Evolutionary conservation across 2,888 invertebrate genomes (phyloP).

Genomic region (Anthoptus insignis): DNA sequence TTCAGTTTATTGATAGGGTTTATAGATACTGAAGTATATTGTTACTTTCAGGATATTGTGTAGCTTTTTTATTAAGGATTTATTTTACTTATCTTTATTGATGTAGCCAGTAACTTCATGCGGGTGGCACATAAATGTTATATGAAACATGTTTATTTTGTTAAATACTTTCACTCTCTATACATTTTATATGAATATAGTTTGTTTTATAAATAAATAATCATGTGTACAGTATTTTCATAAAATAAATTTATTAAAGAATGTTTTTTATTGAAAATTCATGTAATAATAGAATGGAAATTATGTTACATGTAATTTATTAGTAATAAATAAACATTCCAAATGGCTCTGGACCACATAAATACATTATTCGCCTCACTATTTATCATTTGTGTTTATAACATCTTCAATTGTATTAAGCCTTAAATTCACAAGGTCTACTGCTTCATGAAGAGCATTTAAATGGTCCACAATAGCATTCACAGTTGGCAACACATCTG

Average conservation of each 20-base stretch:
- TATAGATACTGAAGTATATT: slow-evolving; percentile 6
- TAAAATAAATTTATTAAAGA: slow-evolving; percentile 2
- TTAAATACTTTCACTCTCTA: too few relatives aligned
- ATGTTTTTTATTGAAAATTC: too few relatives aligned
- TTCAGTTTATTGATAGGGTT: slow-evolving; percentile 25
- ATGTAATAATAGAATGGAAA: too few relatives aligned
- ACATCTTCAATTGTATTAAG: slow-evolving; percentile 82
- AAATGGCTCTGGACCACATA: too few relatives aligned
- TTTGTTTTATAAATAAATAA: slow-evolving; percentile 1
- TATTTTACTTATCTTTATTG: background rate
- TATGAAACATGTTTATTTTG: too few relatives aligned
- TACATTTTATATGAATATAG: background rate
- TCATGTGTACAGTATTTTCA: slow-evolving; percentile 27
- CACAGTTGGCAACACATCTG: slow-evolving; percentile 78
- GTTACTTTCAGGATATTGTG: slow-evolving; percentile 4
- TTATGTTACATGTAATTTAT: background rate
- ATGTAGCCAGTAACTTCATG: background rate
- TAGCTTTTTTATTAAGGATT: slow-evolving; percentile 10
- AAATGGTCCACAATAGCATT: slow-evolving; percentile 86
- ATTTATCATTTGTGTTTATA: slow-evolving; percentile 53
- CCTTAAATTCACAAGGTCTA: slow-evolving; percentile 85
- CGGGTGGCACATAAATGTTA: too few relatives aligned
- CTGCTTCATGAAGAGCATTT: slow-evolving; percentile 84
- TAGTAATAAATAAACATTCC: slow-evolving; percentile 11
- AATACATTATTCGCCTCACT: too few relatives aligned